These are phyloP conservation scores for Chymomyza costata DNA, from an alignment of 1,140 invertebrate species.

Conservation along the genomic window DNA sequence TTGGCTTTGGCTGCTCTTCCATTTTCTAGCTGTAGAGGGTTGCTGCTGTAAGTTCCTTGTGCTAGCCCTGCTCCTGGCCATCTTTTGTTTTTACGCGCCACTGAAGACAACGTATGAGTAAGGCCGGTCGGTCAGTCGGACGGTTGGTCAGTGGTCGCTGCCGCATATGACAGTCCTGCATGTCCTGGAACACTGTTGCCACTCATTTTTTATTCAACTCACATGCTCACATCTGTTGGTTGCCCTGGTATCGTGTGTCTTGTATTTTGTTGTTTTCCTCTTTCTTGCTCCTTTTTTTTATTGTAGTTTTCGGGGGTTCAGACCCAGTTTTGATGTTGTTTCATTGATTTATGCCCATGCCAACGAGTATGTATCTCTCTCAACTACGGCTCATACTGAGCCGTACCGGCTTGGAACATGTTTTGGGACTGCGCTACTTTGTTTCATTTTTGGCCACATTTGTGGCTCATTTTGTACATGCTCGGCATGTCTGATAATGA, in stretches of 20 bases:
- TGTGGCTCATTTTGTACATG: slow-evolving; percentile 63
- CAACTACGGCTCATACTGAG: slow-evolving; percentile 1
- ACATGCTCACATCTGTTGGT: slow-evolving; percentile 61
- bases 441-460: slow-evolving; percentile 66
- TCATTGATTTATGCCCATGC: slow-evolving; percentile 66
- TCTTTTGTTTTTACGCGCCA: slow-evolving; percentile 62
- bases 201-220: slow-evolving; percentile 69
- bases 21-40: slow-evolving; percentile 16
- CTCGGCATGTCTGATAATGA: slow-evolving; percentile 64
- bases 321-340: slow-evolving; percentile 35
- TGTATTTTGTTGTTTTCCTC: slow-evolving; percentile 4
- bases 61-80: slow-evolving; percentile 8
- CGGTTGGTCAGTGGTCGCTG: slow-evolving; percentile 9
- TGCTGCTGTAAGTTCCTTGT: too few species aligned
- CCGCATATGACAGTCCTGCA: slow-evolving; percentile 41
- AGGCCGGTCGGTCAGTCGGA: too few species aligned
- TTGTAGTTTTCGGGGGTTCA: slow-evolving; percentile 28
- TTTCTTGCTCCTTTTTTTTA: slow-evolving; percentile 3
- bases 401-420: not conserved
- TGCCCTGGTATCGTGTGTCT: slow-evolving; percentile 34
- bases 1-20: too few species aligned
- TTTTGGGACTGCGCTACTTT: too few species aligned
- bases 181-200: slow-evolving; percentile 10
- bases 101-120: slow-evolving; percentile 48
- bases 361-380: slow-evolving; percentile 28